Conservation (phyloP, 2,888 invertebrate species). For the Orgyia antiqua region DNA sequence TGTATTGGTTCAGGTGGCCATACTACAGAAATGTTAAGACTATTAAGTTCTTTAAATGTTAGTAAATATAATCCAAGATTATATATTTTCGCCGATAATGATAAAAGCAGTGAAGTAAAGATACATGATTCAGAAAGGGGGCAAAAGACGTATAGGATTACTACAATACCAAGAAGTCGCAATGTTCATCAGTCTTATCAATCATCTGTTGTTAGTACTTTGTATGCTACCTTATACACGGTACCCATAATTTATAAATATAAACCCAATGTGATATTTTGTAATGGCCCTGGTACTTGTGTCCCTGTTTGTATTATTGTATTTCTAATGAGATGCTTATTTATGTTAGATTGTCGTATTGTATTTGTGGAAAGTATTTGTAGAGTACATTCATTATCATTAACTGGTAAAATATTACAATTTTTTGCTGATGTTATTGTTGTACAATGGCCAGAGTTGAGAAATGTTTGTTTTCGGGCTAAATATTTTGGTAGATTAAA, state of each 20-base stretch:
- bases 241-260: slow-evolving; percentile 83
- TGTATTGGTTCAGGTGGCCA: slow-evolving; percentile 93
- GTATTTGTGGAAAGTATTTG: slow-evolving; percentile 98
- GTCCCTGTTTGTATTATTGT: slow-evolving; percentile 91
- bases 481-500: slow-evolving; percentile 87
- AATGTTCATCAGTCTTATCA: slow-evolving; percentile 92
- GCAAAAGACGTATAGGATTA: slow-evolving; percentile 60
- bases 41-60: slow-evolving; percentile 81
- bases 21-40: slow-evolving; percentile 93
- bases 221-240: slow-evolving; percentile 83
- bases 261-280: slow-evolving; percentile 89
- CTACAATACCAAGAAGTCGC: slow-evolving; percentile 88
- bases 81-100: slow-evolving; percentile 88
- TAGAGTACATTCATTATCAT: slow-evolving; percentile 91
- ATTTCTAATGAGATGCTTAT: slow-evolving; percentile 84
- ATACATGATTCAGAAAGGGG: slow-evolving; percentile 73
- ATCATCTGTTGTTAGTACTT: slow-evolving; percentile 87
- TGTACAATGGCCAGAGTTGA: slow-evolving; percentile 94
- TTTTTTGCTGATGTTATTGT: slow-evolving; percentile 90
- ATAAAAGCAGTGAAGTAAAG: slow-evolving; percentile 85
- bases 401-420: slow-evolving; percentile 92
- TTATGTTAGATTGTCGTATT: slow-evolving; percentile 83
- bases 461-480: slow-evolving; percentile 80
- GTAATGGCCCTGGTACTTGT: slow-evolving; percentile 98
- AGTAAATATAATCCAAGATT: slow-evolving; percentile 83